phyloP scores from a whole-genome alignment of 2,797 vertebrate genomes.

The Naso thynnoides region DNA sequence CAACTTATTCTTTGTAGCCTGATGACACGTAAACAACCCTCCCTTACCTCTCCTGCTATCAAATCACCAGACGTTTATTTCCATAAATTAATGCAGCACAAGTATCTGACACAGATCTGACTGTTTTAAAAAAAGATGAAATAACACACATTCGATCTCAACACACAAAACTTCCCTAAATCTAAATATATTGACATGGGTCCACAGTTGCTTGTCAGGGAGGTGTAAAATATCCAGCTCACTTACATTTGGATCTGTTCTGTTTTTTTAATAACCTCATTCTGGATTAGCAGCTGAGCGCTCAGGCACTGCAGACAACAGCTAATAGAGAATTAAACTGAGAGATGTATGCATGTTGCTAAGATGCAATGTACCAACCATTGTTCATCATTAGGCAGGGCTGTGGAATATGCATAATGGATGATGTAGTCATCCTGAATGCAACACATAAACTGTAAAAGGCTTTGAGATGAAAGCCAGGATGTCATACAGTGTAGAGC shows the following conservation, averaged over 20 bases:
- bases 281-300: slow-evolving; percentile 47
- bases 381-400: slow-evolving; percentile 56
- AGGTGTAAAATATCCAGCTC: slow-evolving; percentile 53
- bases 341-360: slow-evolving; percentile 23
- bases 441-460: slow-evolving; percentile 56
- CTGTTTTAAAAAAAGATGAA: slow-evolving; percentile 34
- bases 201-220: slow-evolving; percentile 24
- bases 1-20: background rate
- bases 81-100: slow-evolving; percentile 28
- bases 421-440: slow-evolving; percentile 54
- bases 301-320: slow-evolving; percentile 17
- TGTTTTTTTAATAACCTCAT: slow-evolving; percentile 67
- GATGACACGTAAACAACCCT: background rate
- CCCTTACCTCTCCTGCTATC: background rate
- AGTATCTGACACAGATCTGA: slow-evolving; percentile 40
- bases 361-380: slow-evolving; percentile 28
- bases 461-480: slow-evolving; percentile 68
- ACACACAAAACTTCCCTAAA: slow-evolving; percentile 40
- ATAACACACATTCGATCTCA: slow-evolving; percentile 21
- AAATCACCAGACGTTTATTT: slow-evolving; percentile 5
- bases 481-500: slow-evolving; percentile 50
- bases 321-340: slow-evolving; percentile 41
- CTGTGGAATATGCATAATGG: slow-evolving; percentile 70
- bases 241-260: slow-evolving; percentile 66
- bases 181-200: slow-evolving; percentile 24